Evolutionary conservation across 2,888 invertebrate species (phyloP).

Genomic region (Drosophila quinaria): DNA sequence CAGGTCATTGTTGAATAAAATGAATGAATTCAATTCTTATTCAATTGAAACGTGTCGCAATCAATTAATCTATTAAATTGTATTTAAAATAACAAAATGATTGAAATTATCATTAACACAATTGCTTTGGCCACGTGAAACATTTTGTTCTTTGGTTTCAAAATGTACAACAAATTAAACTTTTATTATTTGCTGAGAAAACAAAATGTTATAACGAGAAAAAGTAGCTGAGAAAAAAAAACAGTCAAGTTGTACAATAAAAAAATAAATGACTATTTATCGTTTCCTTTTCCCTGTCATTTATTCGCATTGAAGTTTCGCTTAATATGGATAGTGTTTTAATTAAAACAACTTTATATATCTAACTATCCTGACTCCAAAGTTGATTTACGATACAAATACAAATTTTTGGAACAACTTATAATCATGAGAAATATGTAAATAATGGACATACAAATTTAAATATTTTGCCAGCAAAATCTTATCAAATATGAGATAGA

Average conservation of each 20-base stretch:
- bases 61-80: constrained; percentile 30
- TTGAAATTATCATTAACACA: constrained; percentile 48
- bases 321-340: constrained; percentile 34
- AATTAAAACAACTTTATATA: constrained; percentile 31
- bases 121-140: constrained; percentile 32
- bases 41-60: constrained; percentile 50
- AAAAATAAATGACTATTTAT: constrained; percentile 9
- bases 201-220: too few relatives aligned
- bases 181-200: constrained; percentile 23
- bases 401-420: too few relatives aligned
- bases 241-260: constrained; percentile 13
- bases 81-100: constrained; percentile 37
- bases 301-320: constrained; percentile 24
- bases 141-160: constrained; percentile 5
- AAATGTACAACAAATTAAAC: constrained; percentile 23
- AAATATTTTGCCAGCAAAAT: too few relatives aligned
- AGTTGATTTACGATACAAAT: background rate
- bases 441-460: too few relatives aligned
- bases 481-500: too few relatives aligned
- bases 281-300: background rate
- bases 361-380: background rate
- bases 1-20: constrained; percentile 24
- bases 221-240: constrained; percentile 22
- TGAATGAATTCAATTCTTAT: constrained; percentile 39
- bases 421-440: too few relatives aligned